Evolutionary conservation across 1,140 invertebrate genomes (phyloP).

Genomic region (Neodiprion pinetum): DNA sequence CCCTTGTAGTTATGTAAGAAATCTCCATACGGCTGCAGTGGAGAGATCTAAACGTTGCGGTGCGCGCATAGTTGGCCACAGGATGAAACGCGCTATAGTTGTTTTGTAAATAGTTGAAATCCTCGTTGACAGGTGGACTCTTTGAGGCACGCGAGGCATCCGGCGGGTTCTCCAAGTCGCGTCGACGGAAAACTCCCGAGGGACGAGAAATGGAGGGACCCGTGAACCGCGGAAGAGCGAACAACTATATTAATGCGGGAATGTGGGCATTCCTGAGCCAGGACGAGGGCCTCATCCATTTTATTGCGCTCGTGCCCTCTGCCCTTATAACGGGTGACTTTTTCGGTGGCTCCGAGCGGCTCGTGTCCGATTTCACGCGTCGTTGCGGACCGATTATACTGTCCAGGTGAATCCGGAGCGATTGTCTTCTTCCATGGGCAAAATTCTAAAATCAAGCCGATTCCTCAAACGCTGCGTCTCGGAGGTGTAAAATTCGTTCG

Average conservation of each 20-base stretch:
- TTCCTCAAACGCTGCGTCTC: no score
- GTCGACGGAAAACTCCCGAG: not conserved
- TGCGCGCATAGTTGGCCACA: no score
- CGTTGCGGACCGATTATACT: no score
- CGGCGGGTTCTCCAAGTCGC: not conserved
- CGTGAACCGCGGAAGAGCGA: conserved; percentile 6
- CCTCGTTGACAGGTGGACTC: conserved; percentile 4
- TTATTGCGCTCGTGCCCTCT: conserved; percentile 4
- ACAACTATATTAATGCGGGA: conserved; percentile 17
- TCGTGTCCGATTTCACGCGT: no score
- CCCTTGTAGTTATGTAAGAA: no score
- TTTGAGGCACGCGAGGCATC: conserved; percentile 3
- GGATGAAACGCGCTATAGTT: not conserved
- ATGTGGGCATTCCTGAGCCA: not conserved
- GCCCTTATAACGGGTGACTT: conserved; percentile 1
- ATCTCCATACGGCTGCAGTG: no score
- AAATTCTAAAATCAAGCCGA: no score
- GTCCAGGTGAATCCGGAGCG: no score
- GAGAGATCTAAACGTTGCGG: no score
- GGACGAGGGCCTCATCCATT: conserved; percentile 10
- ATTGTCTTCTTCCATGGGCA: no score
- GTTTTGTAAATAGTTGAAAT: conserved; percentile 1
- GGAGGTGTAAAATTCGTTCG: no score
- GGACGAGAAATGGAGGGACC: not conserved
- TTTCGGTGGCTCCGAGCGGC: not conserved